Conservation (phyloP, 2,797 vertebrate species). For the Rhodeus uyekii region DNA sequence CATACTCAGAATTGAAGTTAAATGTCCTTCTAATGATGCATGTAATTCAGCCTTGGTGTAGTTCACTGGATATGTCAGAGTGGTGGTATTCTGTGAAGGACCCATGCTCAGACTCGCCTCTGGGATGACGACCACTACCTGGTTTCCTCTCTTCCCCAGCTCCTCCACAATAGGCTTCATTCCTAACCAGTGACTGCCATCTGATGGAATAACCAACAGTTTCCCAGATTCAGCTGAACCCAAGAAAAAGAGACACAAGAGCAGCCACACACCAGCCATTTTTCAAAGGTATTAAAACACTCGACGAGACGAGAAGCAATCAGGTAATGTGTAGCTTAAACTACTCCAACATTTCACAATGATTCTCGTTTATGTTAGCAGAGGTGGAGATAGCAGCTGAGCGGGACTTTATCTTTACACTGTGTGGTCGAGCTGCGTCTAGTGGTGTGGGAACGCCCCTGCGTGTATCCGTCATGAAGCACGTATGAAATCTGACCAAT, state of each 20-base stretch:
- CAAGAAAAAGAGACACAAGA: conserved; percentile 17
- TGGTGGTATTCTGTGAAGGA: conserved; percentile 61
- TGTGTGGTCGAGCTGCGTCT: too few species aligned
- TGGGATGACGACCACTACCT: conserved; percentile 64
- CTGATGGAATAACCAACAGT: conserved; percentile 67
- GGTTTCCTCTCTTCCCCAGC: conserved; percentile 69
- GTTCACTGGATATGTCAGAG: conserved; percentile 57
- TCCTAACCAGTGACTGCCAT: conserved; percentile 79
- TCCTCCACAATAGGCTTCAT: conserved; percentile 59
- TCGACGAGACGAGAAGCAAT: not conserved
- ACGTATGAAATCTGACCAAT: too few species aligned
- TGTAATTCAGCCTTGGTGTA: conserved; percentile 51
- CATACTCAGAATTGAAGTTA: not conserved
- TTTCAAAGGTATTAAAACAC: too few species aligned
- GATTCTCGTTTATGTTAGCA: not conserved
- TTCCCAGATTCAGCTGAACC: conserved; percentile 52
- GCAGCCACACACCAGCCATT: not conserved
- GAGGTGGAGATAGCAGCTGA: conserved; percentile 9
- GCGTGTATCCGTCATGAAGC: too few species aligned
- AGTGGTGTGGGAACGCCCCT: too few species aligned
- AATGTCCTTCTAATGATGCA: fast-evolving
- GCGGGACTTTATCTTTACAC: conserved; percentile 13
- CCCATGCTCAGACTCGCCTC: conserved; percentile 53
- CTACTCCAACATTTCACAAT: not conserved
- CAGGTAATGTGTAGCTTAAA: not conserved